Percentiles rank a stretch among this genome's conserved stretches.
These are phyloP conservation scores for Nysson spinosus DNA, from an alignment of 2,888 invertebrate genomes.

Conservation along the genomic window DNA sequence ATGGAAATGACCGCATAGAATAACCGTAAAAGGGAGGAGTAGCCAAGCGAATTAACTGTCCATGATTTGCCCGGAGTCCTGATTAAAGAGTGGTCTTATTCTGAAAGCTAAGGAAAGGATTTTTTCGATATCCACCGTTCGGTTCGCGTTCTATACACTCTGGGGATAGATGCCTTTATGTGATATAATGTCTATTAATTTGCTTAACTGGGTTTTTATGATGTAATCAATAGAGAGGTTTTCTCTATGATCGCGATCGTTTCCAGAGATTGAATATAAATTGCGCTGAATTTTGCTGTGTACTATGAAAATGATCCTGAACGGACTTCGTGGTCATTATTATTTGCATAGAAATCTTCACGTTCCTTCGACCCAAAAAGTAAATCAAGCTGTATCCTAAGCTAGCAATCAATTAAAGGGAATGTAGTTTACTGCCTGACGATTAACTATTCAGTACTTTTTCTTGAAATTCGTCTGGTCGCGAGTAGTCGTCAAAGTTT, in stretches of 20 bases:
- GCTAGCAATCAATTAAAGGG: too few species aligned
- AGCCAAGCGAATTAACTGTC: conserved; percentile 60
- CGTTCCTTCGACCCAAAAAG: too few species aligned
- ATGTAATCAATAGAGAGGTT: conserved; percentile 6
- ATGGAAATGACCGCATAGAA: conserved; percentile 58
- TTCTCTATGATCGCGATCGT: too few species aligned
- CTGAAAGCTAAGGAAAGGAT: conserved; percentile 43
- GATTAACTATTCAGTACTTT: conserved; percentile 59
- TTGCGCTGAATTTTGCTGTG: too few species aligned
- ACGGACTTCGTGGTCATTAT: too few species aligned
- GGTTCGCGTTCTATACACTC: conserved; percentile 5
- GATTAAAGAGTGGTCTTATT: conserved; percentile 54
- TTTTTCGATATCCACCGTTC: conserved; percentile 47
- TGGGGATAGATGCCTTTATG: conserved; percentile 3
- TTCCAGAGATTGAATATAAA: too few species aligned
- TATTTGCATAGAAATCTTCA: too few species aligned
- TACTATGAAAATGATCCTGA: too few species aligned
- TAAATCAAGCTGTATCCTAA: too few species aligned
- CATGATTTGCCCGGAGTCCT: conserved; percentile 55
- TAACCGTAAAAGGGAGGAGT: conserved; percentile 50
- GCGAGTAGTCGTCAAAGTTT: conserved; percentile 47
- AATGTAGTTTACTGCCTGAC: too few species aligned
- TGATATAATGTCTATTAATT: neutral
- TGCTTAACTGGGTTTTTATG: conserved; percentile 4
- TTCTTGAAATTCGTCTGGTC: conserved; percentile 53